phyloP scores from a whole-genome alignment of 64 coral and sea anemone species.

The Exaiptasia diaphana region DNA sequence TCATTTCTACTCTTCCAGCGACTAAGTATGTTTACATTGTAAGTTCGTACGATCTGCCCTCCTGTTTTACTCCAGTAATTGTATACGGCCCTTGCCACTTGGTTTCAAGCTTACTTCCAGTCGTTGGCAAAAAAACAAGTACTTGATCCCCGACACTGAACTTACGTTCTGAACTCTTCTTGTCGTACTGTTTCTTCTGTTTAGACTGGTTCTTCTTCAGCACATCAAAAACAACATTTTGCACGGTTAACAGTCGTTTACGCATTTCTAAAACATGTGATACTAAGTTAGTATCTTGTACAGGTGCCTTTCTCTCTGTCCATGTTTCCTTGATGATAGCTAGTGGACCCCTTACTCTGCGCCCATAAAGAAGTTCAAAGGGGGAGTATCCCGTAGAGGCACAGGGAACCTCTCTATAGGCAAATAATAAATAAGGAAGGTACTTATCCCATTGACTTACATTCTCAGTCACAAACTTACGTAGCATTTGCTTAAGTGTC shows the following conservation, averaged over 20 bases:
- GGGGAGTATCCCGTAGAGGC: conserved; percentile 52
- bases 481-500: conserved; percentile 42
- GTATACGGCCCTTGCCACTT: conserved; percentile 44
- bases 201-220: background rate
- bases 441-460: conserved; percentile 14
- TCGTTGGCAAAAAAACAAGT: conserved; percentile 10
- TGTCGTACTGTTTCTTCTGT: conserved; percentile 29
- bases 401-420: conserved; percentile 48
- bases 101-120: conserved; percentile 25
- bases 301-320: background rate
- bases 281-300: background rate
- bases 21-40: conserved; percentile 32
- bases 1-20: conserved; percentile 22
- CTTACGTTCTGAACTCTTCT: background rate
- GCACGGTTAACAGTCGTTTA: background rate
- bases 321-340: conserved; percentile 29
- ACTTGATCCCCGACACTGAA: conserved; percentile 33
- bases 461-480: background rate
- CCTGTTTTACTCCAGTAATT: background rate
- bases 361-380: conserved; percentile 48
- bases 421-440: conserved; percentile 21
- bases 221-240: background rate
- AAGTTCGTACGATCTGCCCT: conserved; percentile 1
- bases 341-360: conserved; percentile 25
- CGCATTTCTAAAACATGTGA: conserved; percentile 3